phyloP scores from a whole-genome alignment of 1,140 invertebrate genomes.

The Apocrypta bakeri region DNA sequence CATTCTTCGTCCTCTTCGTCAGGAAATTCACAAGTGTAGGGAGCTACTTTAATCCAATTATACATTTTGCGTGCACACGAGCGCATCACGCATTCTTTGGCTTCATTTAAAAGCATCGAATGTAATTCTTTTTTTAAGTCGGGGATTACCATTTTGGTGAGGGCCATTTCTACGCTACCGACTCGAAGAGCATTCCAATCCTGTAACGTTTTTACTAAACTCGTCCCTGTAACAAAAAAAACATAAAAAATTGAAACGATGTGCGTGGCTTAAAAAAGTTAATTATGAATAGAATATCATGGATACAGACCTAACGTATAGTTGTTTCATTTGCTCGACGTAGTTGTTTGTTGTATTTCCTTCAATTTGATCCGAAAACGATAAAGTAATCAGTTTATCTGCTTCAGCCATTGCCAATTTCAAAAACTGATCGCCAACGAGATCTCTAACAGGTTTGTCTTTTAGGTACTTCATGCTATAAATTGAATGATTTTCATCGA shows the following conservation, averaged over 20 bases:
- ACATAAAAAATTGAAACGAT: conserved; percentile 67
- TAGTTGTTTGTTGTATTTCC: conserved; percentile 85
- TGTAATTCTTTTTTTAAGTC: conserved; percentile 92
- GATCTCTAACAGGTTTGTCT: conserved; percentile 94
- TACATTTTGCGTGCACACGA: conserved; percentile 89
- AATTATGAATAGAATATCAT: not conserved
- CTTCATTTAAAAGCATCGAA: conserved; percentile 86
- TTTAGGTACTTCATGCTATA: conserved; percentile 95
- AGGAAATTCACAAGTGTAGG: conserved; percentile 86
- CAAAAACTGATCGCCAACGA: conserved; percentile 93
- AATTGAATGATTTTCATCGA: conserved; percentile 94
- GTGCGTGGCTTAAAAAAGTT: not conserved
- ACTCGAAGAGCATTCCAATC: conserved; percentile 95
- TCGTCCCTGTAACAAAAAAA: conserved; percentile 93
- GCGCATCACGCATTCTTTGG: conserved; percentile 92
- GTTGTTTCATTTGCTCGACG: conserved; percentile 92
- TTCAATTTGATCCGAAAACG: conserved; percentile 84
- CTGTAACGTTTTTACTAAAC: conserved; percentile 95
- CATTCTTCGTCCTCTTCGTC: conserved; percentile 91
- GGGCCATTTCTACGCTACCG: conserved; percentile 90
- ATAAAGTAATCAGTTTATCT: conserved; percentile 87
- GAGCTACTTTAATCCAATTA: conserved; percentile 93
- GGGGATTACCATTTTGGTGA: conserved; percentile 92
- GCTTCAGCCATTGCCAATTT: conserved; percentile 89
- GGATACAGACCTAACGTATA: conserved; percentile 82